A percentile compares a stretch with the other conserved stretches of the same genome.
These are phyloP conservation scores for Apamea epomidion DNA, from an alignment of 2,888 invertebrate genomes.

Conservation along the genomic window DNA sequence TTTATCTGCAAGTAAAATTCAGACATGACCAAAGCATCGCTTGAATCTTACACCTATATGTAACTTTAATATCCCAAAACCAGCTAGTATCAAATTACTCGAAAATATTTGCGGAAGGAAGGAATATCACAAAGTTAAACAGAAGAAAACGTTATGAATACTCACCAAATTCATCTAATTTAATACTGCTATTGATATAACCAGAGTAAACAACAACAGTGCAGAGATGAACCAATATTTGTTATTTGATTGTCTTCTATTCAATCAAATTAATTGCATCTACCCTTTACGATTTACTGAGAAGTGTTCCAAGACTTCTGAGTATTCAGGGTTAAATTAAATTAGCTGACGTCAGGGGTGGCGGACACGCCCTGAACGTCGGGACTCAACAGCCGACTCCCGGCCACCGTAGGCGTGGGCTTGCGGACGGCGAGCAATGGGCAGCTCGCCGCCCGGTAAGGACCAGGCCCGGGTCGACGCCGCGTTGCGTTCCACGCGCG, in stretches of 20 bases:
- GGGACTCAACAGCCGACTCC: too few species aligned
- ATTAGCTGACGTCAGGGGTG: neutral
- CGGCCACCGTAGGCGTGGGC: too few species aligned
- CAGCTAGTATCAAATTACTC: constrained; percentile 15
- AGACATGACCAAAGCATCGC: too few species aligned
- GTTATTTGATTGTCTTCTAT: constrained; percentile 13
- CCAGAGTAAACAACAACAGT: constrained; percentile 27
- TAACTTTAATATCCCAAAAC: neutral
- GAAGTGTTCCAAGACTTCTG: neutral
- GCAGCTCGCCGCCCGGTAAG: too few species aligned
- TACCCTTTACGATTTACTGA: neutral
- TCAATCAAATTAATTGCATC: constrained; percentile 23
- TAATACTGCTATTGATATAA: constrained; percentile 27
- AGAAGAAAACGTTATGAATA: constrained; percentile 10
- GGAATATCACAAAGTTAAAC: constrained; percentile 10
- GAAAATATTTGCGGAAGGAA: constrained; percentile 13
- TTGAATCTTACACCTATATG: too few species aligned
- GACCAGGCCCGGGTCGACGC: too few species aligned
- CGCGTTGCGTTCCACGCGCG: too few species aligned
- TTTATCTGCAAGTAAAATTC: too few species aligned
- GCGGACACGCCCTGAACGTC: too few species aligned
- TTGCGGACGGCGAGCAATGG: too few species aligned
- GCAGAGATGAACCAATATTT: constrained; percentile 31
- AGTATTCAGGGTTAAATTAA: neutral
- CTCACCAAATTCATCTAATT: constrained; percentile 18